Percentiles rank a stretch among this genome's conserved stretches.
Evolutionary conservation across 2,113 vertebrate genomes (phyloP).

Genomic region (Microcebus tavaratra): DNA sequence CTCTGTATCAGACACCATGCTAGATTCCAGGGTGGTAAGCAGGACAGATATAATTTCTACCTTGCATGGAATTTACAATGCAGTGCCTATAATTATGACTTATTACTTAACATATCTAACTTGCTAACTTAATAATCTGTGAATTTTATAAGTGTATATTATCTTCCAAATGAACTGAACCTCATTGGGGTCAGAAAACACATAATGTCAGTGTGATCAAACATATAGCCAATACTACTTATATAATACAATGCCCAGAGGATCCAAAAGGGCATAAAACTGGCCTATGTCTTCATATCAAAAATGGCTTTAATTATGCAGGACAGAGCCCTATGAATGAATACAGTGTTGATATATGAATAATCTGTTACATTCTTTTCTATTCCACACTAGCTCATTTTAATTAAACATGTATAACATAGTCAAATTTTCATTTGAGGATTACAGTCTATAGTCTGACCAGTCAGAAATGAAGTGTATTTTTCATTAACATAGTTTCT

Average conservation of each 20-base stretch:
- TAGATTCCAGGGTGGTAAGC: not conserved
- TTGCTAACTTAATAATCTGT: not conserved
- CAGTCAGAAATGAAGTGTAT: not conserved
- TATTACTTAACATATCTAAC: not conserved
- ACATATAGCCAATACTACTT: not conserved
- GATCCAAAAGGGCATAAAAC: not conserved
- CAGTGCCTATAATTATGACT: not conserved
- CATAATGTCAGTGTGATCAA: not conserved
- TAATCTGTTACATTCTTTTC: not conserved
- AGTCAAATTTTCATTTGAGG: conserved; percentile 26
- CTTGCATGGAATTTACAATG: not conserved
- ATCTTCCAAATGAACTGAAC: conserved; percentile 16
- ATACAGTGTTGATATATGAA: not conserved
- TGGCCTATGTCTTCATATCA: not conserved
- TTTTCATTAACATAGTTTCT: not conserved
- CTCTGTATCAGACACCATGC: not conserved
- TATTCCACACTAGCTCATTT: not conserved
- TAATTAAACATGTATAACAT: conserved; percentile 1
- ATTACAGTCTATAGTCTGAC: not conserved
- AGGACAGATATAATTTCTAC: not conserved
- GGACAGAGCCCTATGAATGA: not conserved
- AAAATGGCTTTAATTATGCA: not conserved
- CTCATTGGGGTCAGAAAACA: conserved; percentile 8
- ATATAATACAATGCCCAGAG: not conserved
- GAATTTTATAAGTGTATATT: not conserved